phyloP scores from a whole-genome alignment of 2,797 vertebrate species.

The Amblyraja radiata region DNA sequence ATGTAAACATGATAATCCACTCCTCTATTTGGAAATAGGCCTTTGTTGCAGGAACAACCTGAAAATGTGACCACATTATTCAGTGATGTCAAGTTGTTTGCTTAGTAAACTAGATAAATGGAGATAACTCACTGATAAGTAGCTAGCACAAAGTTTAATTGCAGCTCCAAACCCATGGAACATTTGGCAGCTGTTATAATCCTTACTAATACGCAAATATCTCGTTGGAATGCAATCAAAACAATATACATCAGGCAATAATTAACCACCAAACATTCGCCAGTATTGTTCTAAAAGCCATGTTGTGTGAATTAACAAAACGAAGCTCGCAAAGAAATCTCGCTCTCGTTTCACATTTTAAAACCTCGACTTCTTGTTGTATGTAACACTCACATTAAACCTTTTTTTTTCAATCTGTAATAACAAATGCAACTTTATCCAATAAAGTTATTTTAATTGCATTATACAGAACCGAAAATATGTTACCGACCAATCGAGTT shows the following conservation, averaged over 20 bases:
- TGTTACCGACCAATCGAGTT: not conserved
- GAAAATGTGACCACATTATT: not conserved
- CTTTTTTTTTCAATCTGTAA: too few species aligned
- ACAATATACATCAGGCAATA: not conserved
- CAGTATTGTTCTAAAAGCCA: not conserved
- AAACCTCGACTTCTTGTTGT: not conserved
- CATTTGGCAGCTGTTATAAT: not conserved
- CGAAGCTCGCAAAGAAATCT: not conserved
- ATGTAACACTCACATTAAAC: not conserved
- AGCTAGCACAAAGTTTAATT: slow-evolving; percentile 6
- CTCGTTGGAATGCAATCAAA: not conserved
- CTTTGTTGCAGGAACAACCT: not conserved
- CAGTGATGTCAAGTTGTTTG: not conserved
- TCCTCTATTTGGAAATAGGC: too few species aligned
- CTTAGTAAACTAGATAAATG: not conserved
- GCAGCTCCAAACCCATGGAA: not conserved
- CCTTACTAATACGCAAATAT: not conserved
- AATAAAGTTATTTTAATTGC: not conserved
- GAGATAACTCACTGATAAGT: not conserved
- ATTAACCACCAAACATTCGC: not conserved
- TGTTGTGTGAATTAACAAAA: not conserved
- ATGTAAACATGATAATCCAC: not conserved
- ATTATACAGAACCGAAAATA: not conserved
- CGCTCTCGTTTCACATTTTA: not conserved
- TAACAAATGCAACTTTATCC: not conserved